Percentiles rank a stretch among this genome's conserved stretches.
phyloP scores from a whole-genome alignment of 2,113 vertebrate genomes.

The Xenus cinereus region DNA sequence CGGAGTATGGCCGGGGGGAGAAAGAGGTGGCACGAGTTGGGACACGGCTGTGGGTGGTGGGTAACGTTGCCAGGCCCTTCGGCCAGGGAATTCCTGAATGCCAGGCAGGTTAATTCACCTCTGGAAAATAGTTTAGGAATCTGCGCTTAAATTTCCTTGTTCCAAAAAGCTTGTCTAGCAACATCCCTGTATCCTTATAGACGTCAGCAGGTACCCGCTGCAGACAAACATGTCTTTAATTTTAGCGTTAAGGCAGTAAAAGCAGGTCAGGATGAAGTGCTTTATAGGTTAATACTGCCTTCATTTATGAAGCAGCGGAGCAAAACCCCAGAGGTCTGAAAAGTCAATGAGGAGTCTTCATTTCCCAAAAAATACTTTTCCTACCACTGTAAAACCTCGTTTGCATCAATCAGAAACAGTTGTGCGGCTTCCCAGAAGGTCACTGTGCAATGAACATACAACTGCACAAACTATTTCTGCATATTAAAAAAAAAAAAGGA shows the following conservation, averaged over 20 bases:
- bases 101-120: not conserved
- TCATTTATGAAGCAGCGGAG: not conserved
- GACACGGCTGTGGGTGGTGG: fast-evolving
- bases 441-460: not conserved
- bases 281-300: not conserved
- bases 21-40: fast-evolving
- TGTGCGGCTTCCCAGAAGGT: not conserved
- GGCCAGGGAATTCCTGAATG: not conserved
- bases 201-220: fast-evolving
- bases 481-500: not conserved
- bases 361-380: not conserved
- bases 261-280: not conserved
- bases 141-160: not conserved
- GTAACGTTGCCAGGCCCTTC: fast-evolving
- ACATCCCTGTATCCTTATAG: not conserved
- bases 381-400: not conserved
- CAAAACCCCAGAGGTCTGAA: not conserved
- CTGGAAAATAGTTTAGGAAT: not conserved
- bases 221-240: fast-evolving
- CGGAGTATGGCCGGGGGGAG: fast-evolving
- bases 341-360: not conserved
- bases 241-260: not conserved
- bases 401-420: not conserved
- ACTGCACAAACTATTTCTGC: not conserved
- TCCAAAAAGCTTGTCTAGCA: not conserved